Percentiles rank a stretch among this genome's conserved stretches.
Evolutionary conservation across 2,888 invertebrate genomes (phyloP).

Genomic region (Dendrolimus houi): DNA sequence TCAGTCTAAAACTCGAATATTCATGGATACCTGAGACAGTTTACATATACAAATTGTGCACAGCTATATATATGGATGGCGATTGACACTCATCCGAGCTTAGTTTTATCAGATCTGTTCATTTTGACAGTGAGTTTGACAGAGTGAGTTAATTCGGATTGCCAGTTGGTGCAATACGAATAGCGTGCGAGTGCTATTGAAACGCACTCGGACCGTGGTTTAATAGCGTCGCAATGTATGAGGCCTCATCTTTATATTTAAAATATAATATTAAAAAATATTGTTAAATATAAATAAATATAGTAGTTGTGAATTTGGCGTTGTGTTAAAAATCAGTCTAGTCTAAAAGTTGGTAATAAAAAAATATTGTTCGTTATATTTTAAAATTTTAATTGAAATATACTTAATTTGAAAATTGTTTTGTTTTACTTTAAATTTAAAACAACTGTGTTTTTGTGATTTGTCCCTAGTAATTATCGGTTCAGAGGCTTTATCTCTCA

Average conservation of each 20-base stretch:
- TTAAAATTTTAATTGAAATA: constrained; percentile 66
- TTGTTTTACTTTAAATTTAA: background rate
- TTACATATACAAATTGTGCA: too few relatives aligned
- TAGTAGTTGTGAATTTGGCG: constrained; percentile 68
- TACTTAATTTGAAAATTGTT: constrained; percentile 14
- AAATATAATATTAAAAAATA: constrained; percentile 23
- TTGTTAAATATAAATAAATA: constrained; percentile 32
- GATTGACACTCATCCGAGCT: too few relatives aligned
- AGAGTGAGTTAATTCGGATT: too few relatives aligned
- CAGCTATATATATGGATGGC: too few relatives aligned
- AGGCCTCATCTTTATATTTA: constrained; percentile 21
- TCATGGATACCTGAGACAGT: too few relatives aligned
- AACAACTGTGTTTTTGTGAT: too few relatives aligned
- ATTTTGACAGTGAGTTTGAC: too few relatives aligned
- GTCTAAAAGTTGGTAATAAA: constrained; percentile 30
- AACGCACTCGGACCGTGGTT: background rate
- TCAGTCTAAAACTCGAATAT: too few relatives aligned
- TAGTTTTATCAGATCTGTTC: too few relatives aligned
- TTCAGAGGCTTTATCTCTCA: too few relatives aligned
- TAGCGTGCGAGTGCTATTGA: background rate
- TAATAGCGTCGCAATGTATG: background rate
- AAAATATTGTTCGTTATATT: constrained; percentile 61
- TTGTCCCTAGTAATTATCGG: too few relatives aligned
- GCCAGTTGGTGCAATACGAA: background rate
- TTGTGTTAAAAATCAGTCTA: constrained; percentile 61